phyloP scores from a whole-genome alignment of 2,888 invertebrate genomes.

The Lamellibrachia columna region DNA sequence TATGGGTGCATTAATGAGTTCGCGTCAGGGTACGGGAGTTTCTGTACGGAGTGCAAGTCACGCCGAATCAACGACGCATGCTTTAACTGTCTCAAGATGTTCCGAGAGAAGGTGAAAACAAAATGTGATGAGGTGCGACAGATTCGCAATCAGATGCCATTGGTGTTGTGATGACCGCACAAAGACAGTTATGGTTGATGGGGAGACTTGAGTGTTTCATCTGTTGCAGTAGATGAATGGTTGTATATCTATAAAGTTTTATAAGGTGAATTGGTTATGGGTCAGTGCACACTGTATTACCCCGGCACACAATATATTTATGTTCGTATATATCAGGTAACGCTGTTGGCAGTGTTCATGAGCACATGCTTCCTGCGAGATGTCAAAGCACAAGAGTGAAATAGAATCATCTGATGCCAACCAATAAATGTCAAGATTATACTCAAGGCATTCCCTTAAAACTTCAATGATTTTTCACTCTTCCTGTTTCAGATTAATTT shows the following conservation, averaged over 20 bases:
- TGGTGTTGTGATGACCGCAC: neutral
- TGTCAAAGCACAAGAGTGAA: neutral
- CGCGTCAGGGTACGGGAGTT: slow-evolving; percentile 45
- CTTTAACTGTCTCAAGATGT: slow-evolving; percentile 46
- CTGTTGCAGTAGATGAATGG: neutral
- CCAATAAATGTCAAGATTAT: neutral
- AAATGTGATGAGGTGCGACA: slow-evolving; percentile 45
- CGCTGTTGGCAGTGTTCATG: neutral
- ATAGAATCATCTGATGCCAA: neutral
- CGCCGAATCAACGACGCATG: slow-evolving; percentile 43
- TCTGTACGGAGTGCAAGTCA: slow-evolving; percentile 46
- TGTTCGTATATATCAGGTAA: neutral
- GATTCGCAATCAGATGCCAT: slow-evolving; percentile 38
- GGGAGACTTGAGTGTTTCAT: neutral
- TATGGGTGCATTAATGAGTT: slow-evolving; percentile 45
- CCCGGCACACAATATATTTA: neutral
- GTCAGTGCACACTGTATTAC: neutral
- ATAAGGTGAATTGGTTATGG: neutral
- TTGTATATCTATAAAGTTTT: neutral
- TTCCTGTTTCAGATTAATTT: too few species aligned
- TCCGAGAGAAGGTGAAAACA: slow-evolving; percentile 42
- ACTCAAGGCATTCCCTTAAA: neutral
- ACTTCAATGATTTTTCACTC: too few species aligned
- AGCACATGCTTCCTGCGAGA: neutral
- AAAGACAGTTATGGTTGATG: neutral